Conservation (phyloP, 2,888 invertebrate genomes). For the Noctua janthina region DNA sequence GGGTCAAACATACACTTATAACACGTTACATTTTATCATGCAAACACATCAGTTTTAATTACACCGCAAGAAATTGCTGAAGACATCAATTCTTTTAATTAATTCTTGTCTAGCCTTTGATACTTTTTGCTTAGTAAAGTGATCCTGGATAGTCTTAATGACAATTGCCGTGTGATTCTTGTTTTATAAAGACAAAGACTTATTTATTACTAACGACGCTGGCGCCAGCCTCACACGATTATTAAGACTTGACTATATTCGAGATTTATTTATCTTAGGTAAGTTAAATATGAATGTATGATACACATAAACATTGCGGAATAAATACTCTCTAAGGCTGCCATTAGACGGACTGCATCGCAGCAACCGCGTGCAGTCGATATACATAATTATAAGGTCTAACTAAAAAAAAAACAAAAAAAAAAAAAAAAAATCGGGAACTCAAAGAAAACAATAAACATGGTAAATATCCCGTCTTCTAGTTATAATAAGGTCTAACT, state of each 20-base stretch:
- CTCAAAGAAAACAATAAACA: too few relatives aligned
- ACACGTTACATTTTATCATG: conserved; percentile 30
- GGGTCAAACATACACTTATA: conserved; percentile 39
- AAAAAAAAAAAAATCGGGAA: too few relatives aligned
- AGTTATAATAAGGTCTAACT: too few relatives aligned
- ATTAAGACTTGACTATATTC: not conserved
- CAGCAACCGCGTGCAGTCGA: too few relatives aligned
- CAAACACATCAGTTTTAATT: conserved; percentile 42
- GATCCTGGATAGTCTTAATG: conserved; percentile 6
- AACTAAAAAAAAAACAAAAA: too few relatives aligned
- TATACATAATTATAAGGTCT: too few relatives aligned
- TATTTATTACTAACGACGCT: not conserved
- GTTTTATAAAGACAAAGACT: conserved; percentile 5
- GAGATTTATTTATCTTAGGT: not conserved
- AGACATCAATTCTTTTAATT: conserved; percentile 22
- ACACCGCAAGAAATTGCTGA: conserved; percentile 18
- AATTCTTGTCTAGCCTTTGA: not conserved
- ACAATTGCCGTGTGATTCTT: conserved; percentile 22
- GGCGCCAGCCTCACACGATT: not conserved
- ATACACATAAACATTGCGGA: not conserved
- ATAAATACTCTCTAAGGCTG: not conserved
- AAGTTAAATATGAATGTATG: not conserved
- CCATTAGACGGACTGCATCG: too few relatives aligned
- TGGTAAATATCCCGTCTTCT: too few relatives aligned
- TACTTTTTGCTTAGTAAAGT: conserved; percentile 32